Percentiles rank a stretch among this genome's conserved stretches.
Conservation (phyloP, 2,113 vertebrate genomes). For the Rhabdomys dilectus region DNA sequence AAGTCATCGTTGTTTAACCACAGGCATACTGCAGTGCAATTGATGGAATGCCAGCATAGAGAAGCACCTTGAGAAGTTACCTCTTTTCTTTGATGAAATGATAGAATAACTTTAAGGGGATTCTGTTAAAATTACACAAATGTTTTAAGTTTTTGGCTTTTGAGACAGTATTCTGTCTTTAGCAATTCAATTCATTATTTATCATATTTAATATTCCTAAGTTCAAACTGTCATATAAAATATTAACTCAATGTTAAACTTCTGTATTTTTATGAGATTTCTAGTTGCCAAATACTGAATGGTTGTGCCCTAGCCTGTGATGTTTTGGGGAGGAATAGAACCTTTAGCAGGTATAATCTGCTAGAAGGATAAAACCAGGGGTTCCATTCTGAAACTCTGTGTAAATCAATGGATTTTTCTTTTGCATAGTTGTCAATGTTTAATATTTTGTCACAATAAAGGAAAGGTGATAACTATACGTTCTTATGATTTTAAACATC, state of each 20-base stretch:
- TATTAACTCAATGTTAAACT: neutral
- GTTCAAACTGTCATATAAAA: neutral
- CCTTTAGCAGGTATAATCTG: rapidly evolving
- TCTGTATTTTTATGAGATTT: neutral
- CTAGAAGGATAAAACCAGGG: neutral
- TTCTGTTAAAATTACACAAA: neutral
- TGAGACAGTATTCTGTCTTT: neutral
- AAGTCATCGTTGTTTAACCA: neutral
- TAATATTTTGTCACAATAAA: neutral
- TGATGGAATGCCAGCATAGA: neutral
- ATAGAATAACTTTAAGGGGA: neutral
- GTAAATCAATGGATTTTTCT: neutral
- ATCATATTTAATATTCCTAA: neutral
- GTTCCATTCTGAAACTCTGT: neutral
- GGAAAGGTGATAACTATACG: neutral
- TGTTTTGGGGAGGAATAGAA: neutral
- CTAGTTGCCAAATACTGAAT: neutral
- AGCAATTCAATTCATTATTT: neutral
- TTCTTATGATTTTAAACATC: neutral
- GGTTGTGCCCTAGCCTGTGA: neutral
- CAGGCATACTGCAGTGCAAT: neutral
- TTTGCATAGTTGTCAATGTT: neutral
- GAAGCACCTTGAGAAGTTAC: neutral
- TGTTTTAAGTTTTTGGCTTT: neutral
- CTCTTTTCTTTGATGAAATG: neutral